Base-by-base conservation (phyloP, 2,113 vertebrate species). In the Atrichornis clamosus region DNA sequence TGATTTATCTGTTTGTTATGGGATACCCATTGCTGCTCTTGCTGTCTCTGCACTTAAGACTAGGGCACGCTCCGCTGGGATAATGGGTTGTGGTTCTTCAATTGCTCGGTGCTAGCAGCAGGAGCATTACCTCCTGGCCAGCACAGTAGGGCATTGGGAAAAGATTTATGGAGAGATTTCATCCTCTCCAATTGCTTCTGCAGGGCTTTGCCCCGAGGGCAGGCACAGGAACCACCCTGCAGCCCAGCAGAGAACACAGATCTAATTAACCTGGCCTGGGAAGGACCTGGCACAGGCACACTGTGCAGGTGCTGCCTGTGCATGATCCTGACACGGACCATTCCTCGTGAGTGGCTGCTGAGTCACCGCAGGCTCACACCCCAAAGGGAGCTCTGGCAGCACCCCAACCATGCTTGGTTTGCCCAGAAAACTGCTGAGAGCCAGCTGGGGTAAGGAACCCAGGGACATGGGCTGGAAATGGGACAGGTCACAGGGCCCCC, bases 1-100 rank as follows among this genome's bases (percentile, higher is more conserved):
- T 67, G 41, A 50, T 79, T 23, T 23, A 59, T 58, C 58, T 21
- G 7, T 13, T 52, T 23, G 28, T 26, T 46, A 23, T 2, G 2
- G 4, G 53, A 56, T 15, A 2, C 1, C 27, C 32, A 7, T 3
- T 0, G 11, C 68, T 47, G 5, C 23, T 47, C 19, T 41, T 41
- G 13, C 68, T 1, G 10, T 56, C 84, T 73, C 20, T 41, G 92
- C 69, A 41, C 69, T 96, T 74, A 68, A 68, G 2, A 42, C 41
- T 47, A 10, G 58, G 37, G 75, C 67, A 32, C 2, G 12, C 32
- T 90, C 64, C 5, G 1, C 72, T 72, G 73, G 56, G 80, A 84
- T 58, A 78, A 90, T 24, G 56, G 72, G 47, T 0, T 90, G 80
- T 70, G 56, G 49, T 50, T 77, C 72, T 70, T 64, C 72, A 84